Evolutionary conservation across 53 echinoderm and acorn worm genomes (phyloP).

Genomic region (Holothuria leucospilota): DNA sequence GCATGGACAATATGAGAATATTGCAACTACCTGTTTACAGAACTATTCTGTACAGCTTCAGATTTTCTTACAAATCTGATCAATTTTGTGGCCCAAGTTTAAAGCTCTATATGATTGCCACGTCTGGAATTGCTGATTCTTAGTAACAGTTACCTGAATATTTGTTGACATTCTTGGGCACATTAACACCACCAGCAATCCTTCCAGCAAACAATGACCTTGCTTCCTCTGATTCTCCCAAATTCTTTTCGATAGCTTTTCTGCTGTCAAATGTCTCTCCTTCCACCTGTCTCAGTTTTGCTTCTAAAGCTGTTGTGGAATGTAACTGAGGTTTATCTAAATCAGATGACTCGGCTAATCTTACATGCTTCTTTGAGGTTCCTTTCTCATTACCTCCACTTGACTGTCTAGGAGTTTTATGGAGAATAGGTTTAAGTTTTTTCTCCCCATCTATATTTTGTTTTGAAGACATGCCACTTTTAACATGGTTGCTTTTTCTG

Average conservation of each 20-base stretch:
- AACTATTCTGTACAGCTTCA: no score
- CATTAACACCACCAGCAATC: slow-evolving; percentile 79
- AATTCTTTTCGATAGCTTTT: slow-evolving; percentile 66
- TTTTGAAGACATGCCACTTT: no score
- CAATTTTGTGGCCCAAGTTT: no score
- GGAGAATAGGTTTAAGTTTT: slow-evolving; percentile 37
- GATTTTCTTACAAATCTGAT: no score
- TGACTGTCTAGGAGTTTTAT: not conserved
- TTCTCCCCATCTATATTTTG: not conserved
- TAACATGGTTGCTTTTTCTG: no score
- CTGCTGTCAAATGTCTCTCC: slow-evolving; percentile 77
- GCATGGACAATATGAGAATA: no score
- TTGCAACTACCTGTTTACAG: no score
- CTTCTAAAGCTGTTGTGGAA: slow-evolving; percentile 71
- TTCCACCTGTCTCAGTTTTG: slow-evolving; percentile 64
- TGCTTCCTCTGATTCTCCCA: slow-evolving; percentile 76
- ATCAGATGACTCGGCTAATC: slow-evolving; percentile 36
- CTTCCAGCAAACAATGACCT: slow-evolving; percentile 70
- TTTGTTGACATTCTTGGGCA: slow-evolving; percentile 73
- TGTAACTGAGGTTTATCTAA: slow-evolving; percentile 72
- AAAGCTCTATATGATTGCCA: no score
- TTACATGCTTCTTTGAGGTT: slow-evolving; percentile 48
- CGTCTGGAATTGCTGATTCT: no score
- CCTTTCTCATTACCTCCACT: not conserved
- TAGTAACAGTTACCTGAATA: slow-evolving; percentile 70